Evolutionary conservation across 2,888 invertebrate genomes (phyloP), one percentile per base, ranked within the genome.

Genomic region (Tryphoninae sp.): DNA sequence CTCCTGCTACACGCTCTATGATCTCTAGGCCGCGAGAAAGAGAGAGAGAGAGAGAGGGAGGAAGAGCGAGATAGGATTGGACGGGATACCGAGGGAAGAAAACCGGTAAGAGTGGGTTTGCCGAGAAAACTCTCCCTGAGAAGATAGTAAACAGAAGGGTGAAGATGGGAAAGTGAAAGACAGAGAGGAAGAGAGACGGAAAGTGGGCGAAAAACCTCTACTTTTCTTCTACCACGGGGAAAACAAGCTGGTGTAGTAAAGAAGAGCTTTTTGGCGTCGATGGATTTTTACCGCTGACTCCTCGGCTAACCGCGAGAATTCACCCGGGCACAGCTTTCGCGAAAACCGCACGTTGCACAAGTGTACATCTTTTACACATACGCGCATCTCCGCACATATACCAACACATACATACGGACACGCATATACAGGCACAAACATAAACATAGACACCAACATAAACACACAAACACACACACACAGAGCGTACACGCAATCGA

Each of bases 281-380:
- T 81, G 78, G 76, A 85, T 85, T 85, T 84, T 80, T 84, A 83
- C 72, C 82, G 80, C 76, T 76, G 78, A 78, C 73, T 78, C 72
- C 76, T 77, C 67, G 74, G 78, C 78, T 71, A 80, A 78, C 74
- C 68, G 42, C 71, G n/a, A 53, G 61, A 9, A 40, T 62, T n/a
- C 33, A 53, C 23, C 11, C 33, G 19, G 33, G 40, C 2, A 55
- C 4, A 16, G 55, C 23, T 23, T 40, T 65, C 16, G 11, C 33
- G 11, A 9, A 45, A 9, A 45, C 45, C 45, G 45, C 45, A 45
- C 45, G 13, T 45, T 45, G 45, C 45, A 45, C 13, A 33, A 4
- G 33, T 33, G 7, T 33, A 33, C 3, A 33, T 33, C 33, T 33
- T 33, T 33, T 33, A 33, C 6, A 6, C 33, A 33, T 33, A 6